Base-by-base conservation (phyloP, 2,888 invertebrate species). In the Netelia virgata region DNA sequence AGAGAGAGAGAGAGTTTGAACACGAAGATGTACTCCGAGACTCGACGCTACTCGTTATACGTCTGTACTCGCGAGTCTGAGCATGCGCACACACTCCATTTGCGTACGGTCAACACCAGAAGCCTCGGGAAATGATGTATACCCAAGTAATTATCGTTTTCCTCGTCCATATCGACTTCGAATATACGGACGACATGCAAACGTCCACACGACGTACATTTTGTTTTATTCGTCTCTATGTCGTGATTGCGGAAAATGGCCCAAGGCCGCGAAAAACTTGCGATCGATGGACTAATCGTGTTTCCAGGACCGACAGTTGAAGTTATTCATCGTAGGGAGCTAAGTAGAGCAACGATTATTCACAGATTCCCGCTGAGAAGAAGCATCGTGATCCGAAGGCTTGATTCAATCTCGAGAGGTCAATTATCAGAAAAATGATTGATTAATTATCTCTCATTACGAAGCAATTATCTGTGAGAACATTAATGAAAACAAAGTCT, bases 141-240 rank as follows among this genome's bases (percentile, higher is more conserved):
- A 41, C 61, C 59, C 63, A 76, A 50, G 76, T 63, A 84, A 84
- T 81, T 84, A 81, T 81, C 75, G 68, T 84, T 79, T 72, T 55
- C 61, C 72, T 20, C 43, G 18, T 41, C 75, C 61, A 66, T 64
- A 77, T 63, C 61, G 8, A 64, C 50, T 36, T 23, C 66, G 11
- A 47, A 75, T 57, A 74, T 55, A 72, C 47, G 36, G 50, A 47
- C 36, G 16, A 11, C 55, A 61, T 61, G 74, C 50, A 61, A 50
- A 59, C 50, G 28, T 81, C 14, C 23, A 64, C 72, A 36, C 43
- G 18, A 55, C 55, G 53, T 73, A 59, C 36, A 68, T 84, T 72
- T 73, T 81, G 59, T 53, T 57, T 47, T 47, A 9, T 18, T 53
- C 53, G 53, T 80, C 41, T 47, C 50, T 70, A 41, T n/a, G 18